A percentile compares a stretch with the other conserved stretches of the same genome.
Evolutionary conservation across 2,888 invertebrate genomes (phyloP).

Genomic region (Gnatocerus cornutus): DNA sequence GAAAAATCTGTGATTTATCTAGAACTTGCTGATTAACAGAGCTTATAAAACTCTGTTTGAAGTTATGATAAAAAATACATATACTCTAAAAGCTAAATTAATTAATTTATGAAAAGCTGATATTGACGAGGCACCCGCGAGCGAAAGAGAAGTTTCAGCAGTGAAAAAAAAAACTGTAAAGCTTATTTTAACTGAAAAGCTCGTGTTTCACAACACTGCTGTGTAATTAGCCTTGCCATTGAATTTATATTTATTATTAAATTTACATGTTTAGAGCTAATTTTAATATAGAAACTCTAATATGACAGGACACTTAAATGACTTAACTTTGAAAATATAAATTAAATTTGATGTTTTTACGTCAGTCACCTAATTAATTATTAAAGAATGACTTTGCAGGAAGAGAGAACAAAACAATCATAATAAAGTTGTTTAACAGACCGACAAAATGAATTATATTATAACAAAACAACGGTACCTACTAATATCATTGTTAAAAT

Average conservation of each 20-base stretch:
- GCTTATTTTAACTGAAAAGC: neutral
- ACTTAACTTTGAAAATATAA: neutral
- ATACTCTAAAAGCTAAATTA: slow-evolving; percentile 1
- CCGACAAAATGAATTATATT: neutral
- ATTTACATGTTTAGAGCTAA: slow-evolving; percentile 3
- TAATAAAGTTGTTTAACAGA: neutral
- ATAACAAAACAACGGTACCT: neutral
- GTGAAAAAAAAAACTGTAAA: neutral
- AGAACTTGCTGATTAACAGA: too few relatives aligned
- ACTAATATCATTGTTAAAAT: too few relatives aligned
- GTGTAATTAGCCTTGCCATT: slow-evolving; percentile 1
- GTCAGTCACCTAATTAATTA: neutral
- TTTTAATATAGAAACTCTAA: slow-evolving; percentile 4
- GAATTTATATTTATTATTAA: slow-evolving; percentile 2
- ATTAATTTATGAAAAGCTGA: slow-evolving; percentile 4
- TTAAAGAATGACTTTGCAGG: neutral
- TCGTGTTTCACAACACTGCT: slow-evolving; percentile 5
- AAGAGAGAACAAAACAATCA: neutral
- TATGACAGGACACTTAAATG: neutral
- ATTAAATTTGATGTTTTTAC: neutral
- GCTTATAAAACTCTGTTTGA: too few relatives aligned
- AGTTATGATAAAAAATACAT: neutral
- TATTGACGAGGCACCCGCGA: slow-evolving; percentile 3
- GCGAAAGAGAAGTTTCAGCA: neutral
- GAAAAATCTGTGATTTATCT: slow-evolving; percentile 3